These are phyloP conservation scores for Drosophila kanekoi DNA, from an alignment of 2,888 invertebrate genomes.

Conservation along the genomic window DNA sequence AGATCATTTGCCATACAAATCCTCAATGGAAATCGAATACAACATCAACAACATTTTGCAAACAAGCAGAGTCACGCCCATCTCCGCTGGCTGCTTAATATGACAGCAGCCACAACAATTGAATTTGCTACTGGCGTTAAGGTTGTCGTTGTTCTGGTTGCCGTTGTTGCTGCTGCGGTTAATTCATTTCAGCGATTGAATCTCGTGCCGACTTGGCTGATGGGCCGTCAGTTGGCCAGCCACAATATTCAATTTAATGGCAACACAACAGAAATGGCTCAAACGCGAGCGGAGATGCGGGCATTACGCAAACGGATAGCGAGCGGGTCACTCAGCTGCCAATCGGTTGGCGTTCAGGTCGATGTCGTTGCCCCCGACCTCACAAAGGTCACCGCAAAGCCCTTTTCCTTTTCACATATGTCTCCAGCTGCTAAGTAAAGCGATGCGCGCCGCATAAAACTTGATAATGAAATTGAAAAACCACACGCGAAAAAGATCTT, in stretches of 20 bases:
- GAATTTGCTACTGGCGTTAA: slow-evolving; percentile 35
- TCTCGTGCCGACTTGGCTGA: slow-evolving; percentile 31
- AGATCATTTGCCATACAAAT: slow-evolving; percentile 30
- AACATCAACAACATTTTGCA: slow-evolving; percentile 5
- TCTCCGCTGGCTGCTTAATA: slow-evolving; percentile 37
- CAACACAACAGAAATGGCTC: slow-evolving; percentile 20
- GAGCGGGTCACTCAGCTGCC: slow-evolving; percentile 25
- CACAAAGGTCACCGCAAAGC: slow-evolving; percentile 66
- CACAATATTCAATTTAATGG: slow-evolving; percentile 69
- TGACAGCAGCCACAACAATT: slow-evolving; percentile 43
- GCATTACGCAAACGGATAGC: slow-evolving; percentile 16
- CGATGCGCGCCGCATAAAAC: slow-evolving; percentile 63
- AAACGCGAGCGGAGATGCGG: slow-evolving; percentile 33
- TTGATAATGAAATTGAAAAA: slow-evolving; percentile 71
- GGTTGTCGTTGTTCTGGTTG: slow-evolving; percentile 13
- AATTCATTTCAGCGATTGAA: slow-evolving; percentile 5
- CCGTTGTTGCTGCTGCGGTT: slow-evolving; percentile 30
- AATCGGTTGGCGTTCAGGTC: slow-evolving; percentile 19
- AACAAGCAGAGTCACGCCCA: not conserved
- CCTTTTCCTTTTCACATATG: slow-evolving; percentile 31
- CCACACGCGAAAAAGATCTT: slow-evolving; percentile 28
- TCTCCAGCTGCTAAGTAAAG: slow-evolving; percentile 57
- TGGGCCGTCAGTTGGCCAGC: slow-evolving; percentile 60
- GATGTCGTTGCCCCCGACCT: slow-evolving; percentile 17
- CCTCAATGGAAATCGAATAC: slow-evolving; percentile 33